phyloP scores from a whole-genome alignment of 2,888 invertebrate species.

The Endomychus coccineus region DNA sequence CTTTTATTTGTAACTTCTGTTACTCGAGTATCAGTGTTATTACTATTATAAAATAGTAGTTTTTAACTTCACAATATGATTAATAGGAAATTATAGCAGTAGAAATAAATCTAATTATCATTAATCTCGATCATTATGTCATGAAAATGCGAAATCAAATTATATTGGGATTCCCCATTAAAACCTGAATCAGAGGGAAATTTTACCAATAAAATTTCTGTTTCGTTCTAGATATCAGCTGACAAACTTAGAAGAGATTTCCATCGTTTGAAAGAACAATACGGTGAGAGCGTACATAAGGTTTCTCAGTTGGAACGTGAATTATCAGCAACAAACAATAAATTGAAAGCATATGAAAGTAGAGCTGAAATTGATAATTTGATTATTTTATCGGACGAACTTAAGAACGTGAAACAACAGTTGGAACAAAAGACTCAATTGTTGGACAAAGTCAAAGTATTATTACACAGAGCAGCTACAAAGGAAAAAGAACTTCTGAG shows the following conservation, averaged over 20 bases:
- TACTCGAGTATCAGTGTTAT: too few relatives aligned
- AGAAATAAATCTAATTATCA: too few relatives aligned
- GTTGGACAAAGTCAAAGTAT: slow-evolving; percentile 55
- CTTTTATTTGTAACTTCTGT: too few relatives aligned
- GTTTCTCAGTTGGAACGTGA: slow-evolving; percentile 36
- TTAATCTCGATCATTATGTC: too few relatives aligned
- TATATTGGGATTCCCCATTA: too few relatives aligned
- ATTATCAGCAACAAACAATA: slow-evolving; percentile 28
- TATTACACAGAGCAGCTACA: slow-evolving; percentile 55
- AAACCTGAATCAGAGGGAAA: too few relatives aligned
- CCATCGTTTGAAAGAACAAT: slow-evolving; percentile 36
- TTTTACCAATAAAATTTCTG: too few relatives aligned
- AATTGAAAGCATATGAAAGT: slow-evolving; percentile 23
- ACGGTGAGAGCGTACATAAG: slow-evolving; percentile 34
- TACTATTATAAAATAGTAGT: too few relatives aligned
- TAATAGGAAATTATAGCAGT: too few relatives aligned
- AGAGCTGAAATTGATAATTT: slow-evolving; percentile 17
- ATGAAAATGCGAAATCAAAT: too few relatives aligned
- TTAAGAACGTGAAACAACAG: slow-evolving; percentile 49
- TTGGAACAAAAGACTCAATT: slow-evolving; percentile 53
- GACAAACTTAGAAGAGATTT: slow-evolving; percentile 38
- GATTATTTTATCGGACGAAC: slow-evolving; percentile 38
- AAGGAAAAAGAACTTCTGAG: slow-evolving; percentile 57
- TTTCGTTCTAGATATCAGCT: slow-evolving; percentile 30
- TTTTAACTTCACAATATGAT: too few relatives aligned